Percentiles rank a stretch among this genome's conserved stretches.
phyloP scores from a whole-genome alignment of 2,113 vertebrate genomes.

The Acrocephalus kingi region DNA sequence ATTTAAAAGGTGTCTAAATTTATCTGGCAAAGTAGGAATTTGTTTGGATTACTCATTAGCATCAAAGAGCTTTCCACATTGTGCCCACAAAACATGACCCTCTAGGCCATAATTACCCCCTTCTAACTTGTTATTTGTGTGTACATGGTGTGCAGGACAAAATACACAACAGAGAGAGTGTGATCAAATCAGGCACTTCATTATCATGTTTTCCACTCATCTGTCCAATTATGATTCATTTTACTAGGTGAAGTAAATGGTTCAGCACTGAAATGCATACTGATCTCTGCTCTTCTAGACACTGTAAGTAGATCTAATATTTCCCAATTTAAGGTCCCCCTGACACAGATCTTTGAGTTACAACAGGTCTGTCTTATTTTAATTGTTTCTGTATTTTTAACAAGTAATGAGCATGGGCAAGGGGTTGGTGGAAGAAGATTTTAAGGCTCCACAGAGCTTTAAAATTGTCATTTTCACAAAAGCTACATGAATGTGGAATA shows the following conservation, averaged over 20 bases:
- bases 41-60: not conserved
- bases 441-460: not conserved
- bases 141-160: not conserved
- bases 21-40: not conserved
- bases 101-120: not conserved
- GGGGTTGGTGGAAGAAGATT: not conserved
- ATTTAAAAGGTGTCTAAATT: not conserved
- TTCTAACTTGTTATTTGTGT: not conserved
- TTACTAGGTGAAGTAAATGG: not conserved
- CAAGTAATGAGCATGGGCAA: not conserved
- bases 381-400: not conserved
- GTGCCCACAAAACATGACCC: not conserved
- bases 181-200: not conserved
- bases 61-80: not conserved
- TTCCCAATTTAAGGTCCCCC: not conserved
- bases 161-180: not conserved
- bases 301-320: not conserved
- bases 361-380: not conserved
- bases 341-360: not conserved
- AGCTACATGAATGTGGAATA: not conserved
- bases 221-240: slow-evolving; percentile 3
- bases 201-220: not conserved
- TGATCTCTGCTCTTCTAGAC: not conserved
- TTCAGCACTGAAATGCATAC: not conserved
- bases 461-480: not conserved